Evolutionary conservation across 2,113 vertebrate genomes (phyloP), one percentile per base, ranked within the genome.

Genomic region (Panurus biarmicus): DNA sequence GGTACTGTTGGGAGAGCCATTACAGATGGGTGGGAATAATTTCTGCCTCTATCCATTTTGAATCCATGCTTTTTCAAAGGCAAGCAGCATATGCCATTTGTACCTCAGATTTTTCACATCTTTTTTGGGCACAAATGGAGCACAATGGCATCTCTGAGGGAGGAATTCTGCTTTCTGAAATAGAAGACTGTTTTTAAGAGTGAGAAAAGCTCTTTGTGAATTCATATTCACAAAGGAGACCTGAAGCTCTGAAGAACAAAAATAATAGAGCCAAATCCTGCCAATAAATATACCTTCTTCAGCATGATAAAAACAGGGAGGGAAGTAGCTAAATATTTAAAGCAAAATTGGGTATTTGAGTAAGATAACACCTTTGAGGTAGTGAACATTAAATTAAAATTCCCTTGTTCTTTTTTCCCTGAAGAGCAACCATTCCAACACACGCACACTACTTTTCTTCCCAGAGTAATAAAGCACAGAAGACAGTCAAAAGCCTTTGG

Each of bases 121-220:
- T 28, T 72, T 86, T 90, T 60, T 77, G 88, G 81, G 56, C 65
- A 71, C 40, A 83, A 94, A 80, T 40, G 83, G 72, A 93, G 65
- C 65, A 64, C 73, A 26, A n/a, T 40, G n/a, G 72, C 89, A 71
- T 78, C 9, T 11, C 83, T 53, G 80, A 90, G 76, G 89, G 80
- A 69, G 70, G 86, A 92, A 69, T 87, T 95, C 53, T 71, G 65
- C 83, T 36, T 72, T 94, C 70, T 84, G 84, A 90, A 93, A 84
- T 16, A 83, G 80, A 90, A 29, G 35, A 25, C 26, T 92, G 72
- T 74, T 95, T 94, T 89, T 64, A 87, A 75, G 69, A 90, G 60
- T 60, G 61, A 95, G 80, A 94, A 92, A 90, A 92, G n/a, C 61
- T 84, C 69, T 65, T 64, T 60, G 45, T 61, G 45, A 61, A 89